Evolutionary conservation across 1,140 invertebrate genomes (phyloP), one percentile per base, ranked within the genome.

Genomic region (Diabrotica undecimpunctata): DNA sequence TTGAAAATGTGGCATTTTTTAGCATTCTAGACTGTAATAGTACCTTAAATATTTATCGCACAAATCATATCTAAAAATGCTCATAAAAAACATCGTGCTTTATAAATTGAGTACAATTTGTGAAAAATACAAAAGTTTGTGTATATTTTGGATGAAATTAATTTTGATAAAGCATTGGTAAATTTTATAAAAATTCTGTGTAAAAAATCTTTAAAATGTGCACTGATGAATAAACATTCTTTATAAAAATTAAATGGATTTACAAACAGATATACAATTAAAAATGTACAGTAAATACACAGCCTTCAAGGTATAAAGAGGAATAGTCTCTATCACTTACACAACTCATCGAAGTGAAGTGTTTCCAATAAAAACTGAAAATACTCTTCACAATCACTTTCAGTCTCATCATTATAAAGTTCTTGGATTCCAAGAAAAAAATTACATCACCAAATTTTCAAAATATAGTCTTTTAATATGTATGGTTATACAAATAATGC

Each of bases 381-480:
- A 46, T 46, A 46, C 6, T 46, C 41, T 46, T n/a, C 41, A 46
- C 41, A 46, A 5, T 46, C 41, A 46, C 41, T 46, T 46, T 46
- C n/a, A 10, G 41, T 46, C 41, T 10, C 8, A 5, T n/a, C 41
- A 3, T 46, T 46, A 46, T 10, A 8, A 2, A 46, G 41, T 46
- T 46, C 41, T 46, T 46, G 41, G 41, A 46, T 46, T 4, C 41
- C 41, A 46, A 46, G 41, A 46, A 46, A 46, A 46, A 46, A 46
- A 46, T 46, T 46, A 46, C 8, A 46, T 46, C 41, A 46, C 41
- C 25, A 25, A 46, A 8, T n/a, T 10, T 46, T 46, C 6, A n/a
- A 46, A 46, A 46, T 46, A n/a, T n/a, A 46, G 41, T 46, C n/a
- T 46, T 46, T 46, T 46, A 46, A 46, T 46, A 46, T 25, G 25